Evolutionary conservation across 2,888 invertebrate species (phyloP), one percentile per base, ranked within the genome.

Genomic region (Acrobasis suavella): DNA sequence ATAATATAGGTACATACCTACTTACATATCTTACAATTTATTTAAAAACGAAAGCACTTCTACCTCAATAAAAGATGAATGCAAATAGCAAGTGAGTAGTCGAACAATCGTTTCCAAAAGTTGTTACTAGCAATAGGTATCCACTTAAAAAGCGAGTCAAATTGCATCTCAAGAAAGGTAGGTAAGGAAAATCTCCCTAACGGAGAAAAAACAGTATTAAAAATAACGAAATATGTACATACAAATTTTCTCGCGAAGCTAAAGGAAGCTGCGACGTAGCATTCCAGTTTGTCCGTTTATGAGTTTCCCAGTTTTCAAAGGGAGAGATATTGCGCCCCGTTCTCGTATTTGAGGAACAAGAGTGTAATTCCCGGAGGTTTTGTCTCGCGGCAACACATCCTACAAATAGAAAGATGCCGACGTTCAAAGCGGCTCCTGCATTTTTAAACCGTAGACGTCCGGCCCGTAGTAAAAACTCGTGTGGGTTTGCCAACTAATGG

Each of bases 341-440:
- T 79, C 78, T 80, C 82, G 86, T 87, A 86, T 88, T 89, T 88
- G 88, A 87, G 80, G 79, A 85, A 87, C 85, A 86, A 85, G 87
- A 87, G 85, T 82, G 86, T 88, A 89, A 89, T 88, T 89, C 86
- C 86, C 86, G 79, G 82, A 77, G 85, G 89, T 89, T 89, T 89
- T 90, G 89, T 90, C 87, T 89, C 82, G 84, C 80, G 83, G 83
- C 82, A 80, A 81, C 81, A 83, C 83, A 79, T 81, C 77, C 76
- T 81, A 85, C 85, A 86, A 89, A 90, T 89, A 87, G 85, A 84
- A 88, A 87, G 87, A 86, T 78, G 84, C 73, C 80, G 78, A 76
- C 83, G 75, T 85, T 85, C 86, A 89, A 88, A 88, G 85, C 73
- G 74, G 66, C 73, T 78, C 75, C 69, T 88, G 82, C 85, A 89